Base-by-base conservation (phyloP, 2,113 vertebrate genomes). In the Australoheros scitulus region DNA sequence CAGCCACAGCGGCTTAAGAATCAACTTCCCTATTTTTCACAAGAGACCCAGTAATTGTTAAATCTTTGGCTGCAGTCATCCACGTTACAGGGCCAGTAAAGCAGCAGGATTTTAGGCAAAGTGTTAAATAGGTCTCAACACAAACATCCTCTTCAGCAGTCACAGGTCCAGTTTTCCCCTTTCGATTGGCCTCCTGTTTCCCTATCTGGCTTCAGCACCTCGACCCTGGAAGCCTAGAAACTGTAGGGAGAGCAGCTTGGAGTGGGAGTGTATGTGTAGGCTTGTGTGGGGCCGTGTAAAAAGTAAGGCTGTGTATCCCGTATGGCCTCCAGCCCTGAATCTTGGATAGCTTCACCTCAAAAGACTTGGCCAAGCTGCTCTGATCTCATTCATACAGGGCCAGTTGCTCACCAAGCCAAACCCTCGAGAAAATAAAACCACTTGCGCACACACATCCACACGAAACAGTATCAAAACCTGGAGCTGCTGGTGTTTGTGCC, bases 371-470 rank as follows among this genome's bases (percentile, higher is more conserved):
- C 86, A 77, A 86, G 63, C 77, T 68, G 78, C 77, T 77, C 80
- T 82, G 83, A n/a, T 74, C 90, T 90, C 80, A 92, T 90, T 91
- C 89, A 92, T 63, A 82, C 79, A 20, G 80, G 92, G 86, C 89
- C 89, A 89, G 43, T 72, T 59, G 79, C 84, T 24, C 64, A 68
- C 59, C 5, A 36, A 83, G 90, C 87, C 86, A 89, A 86, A 77
- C 76, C 78, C 90, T 87, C 80, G n/a, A 81, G n/a, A 79, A 87
- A 89, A 86, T 83, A 89, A 85, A 88, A 84, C 65, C 61, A 79
- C 68, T 63, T 11, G 11, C 72, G 70, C 55, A 20, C 58, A 59
- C 18, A 60, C 26, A 58, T 70, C 57, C 79, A 81, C 64, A 76
- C 26, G 57, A 56, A 76, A 52, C 57, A 65, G 55, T 32, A 50